Conservation (phyloP, 2,797 vertebrate species). For the Smutsia gigantea region DNA sequence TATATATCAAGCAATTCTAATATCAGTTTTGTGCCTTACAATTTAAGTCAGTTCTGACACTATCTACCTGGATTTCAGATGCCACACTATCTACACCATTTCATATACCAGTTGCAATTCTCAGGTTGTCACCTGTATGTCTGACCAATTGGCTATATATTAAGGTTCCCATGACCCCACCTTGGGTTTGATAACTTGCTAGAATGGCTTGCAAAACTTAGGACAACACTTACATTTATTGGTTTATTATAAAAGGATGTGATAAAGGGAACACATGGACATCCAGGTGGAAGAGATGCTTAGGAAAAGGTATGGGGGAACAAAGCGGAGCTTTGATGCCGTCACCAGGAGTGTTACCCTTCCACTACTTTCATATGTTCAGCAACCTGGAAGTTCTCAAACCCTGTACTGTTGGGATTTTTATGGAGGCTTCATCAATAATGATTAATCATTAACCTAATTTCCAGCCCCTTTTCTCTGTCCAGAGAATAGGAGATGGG, state of each 20-base stretch:
- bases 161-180: neutral
- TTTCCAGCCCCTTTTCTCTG: neutral
- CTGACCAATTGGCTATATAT: neutral
- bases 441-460: neutral
- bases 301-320: neutral
- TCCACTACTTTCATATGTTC: neutral
- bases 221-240: neutral
- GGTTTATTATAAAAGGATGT: neutral
- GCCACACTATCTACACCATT: neutral
- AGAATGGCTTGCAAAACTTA: neutral
- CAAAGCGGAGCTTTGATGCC: neutral
- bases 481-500: neutral
- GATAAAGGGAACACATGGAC: neutral
- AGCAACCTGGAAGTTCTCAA: neutral
- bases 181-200: neutral
- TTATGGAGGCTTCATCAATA: neutral
- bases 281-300: neutral
- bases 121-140: neutral
- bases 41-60: neutral
- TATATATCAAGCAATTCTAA: neutral
- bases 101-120: neutral
- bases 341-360: neutral
- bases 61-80: neutral
- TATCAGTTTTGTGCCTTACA: neutral
- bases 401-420: neutral